Evolutionary conservation across 2,113 vertebrate species (phyloP), one percentile per base, ranked within the genome.

Genomic region (Mohoua ochrocephala): DNA sequence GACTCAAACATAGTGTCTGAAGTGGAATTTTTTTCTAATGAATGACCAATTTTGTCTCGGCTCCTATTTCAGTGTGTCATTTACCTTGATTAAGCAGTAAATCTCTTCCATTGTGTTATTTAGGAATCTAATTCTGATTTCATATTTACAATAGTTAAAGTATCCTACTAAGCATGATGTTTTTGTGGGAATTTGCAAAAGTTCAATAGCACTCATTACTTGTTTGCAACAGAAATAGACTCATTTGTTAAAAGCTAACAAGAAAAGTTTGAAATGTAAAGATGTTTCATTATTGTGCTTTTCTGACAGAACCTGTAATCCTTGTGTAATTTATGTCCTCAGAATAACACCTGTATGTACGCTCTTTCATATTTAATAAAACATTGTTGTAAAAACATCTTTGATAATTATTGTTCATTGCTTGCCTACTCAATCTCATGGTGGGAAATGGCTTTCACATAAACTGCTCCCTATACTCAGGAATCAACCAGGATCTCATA

Each of bases 291-390:
- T 94, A 94, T 86, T 96, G 84, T 95, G 93, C 91, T 88, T 87
- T 96, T 80, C 77, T 95, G 86, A 96, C 89, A 82, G 77, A 97
- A 95, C 15, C 50, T 96, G 86, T 97, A 85, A 93, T 95, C 94
- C 81, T 92, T 93, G 96, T 94, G 84, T 96, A 94, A 97, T 96
- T 96, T 96, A 95, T 91, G 95, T 97, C 81, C 37, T 96, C 61
- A 31, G 80, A 97, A 75, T 92, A 94, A 92, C 93, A 92, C 83
- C 87, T 96, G 41, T 95, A 77, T 96, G 91, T 96, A 97, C 1
- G 13, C 78, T 95, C 71, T 98, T 97, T 96, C 89, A 87, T 97
- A 97, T 94, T 95, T 94, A 96, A 97, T 97, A 96, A 97, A 97
- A 93, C 35, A 68, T 86, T 65, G 77, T 80, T 95, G 79, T 92